A percentile compares a stretch with the other conserved stretches of the same genome.
Conservation (phyloP, 2,113 vertebrate genomes). For the Mormoops blainvillei region DNA sequence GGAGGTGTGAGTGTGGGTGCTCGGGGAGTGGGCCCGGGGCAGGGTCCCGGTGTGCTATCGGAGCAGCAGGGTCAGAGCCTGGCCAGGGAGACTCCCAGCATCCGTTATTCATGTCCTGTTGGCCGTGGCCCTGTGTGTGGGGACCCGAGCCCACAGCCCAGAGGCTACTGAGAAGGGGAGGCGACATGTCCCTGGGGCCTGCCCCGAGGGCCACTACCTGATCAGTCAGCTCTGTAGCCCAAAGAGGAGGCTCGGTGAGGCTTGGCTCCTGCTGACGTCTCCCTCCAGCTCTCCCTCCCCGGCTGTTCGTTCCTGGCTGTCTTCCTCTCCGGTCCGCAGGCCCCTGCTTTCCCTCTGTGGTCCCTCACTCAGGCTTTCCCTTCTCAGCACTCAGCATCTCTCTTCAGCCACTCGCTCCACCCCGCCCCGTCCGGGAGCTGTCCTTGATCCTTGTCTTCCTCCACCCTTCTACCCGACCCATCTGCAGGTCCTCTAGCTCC, state of each 20-base stretch:
- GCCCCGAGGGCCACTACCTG: background rate
- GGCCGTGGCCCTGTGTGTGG: background rate
- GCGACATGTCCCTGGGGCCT: background rate
- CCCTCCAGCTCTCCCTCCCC: background rate
- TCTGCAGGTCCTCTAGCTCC: background rate
- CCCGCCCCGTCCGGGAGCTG: background rate
- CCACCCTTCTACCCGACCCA: rapidly evolving
- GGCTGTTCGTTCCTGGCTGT: background rate
- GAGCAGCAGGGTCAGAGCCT: background rate
- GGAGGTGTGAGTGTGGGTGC: no score
- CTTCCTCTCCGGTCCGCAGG: background rate
- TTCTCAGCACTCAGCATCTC: background rate
- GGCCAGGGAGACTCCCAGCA: no score
- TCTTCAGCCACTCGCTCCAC: background rate
- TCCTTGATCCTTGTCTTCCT: background rate
- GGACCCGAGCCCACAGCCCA: background rate
- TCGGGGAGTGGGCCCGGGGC: background rate
- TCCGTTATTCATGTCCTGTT: background rate
- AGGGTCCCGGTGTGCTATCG: rapidly evolving
- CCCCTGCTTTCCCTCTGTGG: background rate
- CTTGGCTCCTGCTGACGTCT: background rate
- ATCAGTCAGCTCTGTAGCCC: background rate
- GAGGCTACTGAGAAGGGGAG: background rate
- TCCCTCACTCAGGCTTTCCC: background rate
- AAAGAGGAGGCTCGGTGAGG: background rate